These are phyloP conservation scores for Phocides pigmalion DNA, from an alignment of 1,140 invertebrate species.

Conservation along the genomic window DNA sequence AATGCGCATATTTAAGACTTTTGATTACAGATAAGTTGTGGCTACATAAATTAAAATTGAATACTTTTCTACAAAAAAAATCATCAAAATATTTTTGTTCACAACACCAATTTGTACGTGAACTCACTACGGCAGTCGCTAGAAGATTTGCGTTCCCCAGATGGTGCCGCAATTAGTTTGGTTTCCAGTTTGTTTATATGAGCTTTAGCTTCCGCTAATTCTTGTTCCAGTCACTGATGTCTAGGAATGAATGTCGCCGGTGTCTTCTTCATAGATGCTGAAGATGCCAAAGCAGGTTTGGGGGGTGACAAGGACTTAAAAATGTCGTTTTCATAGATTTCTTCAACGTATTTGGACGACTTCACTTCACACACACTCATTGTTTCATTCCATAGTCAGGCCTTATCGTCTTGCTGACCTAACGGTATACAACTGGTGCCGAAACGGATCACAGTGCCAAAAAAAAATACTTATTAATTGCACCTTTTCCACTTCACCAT, in stretches of 20 bases:
- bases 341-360: slow-evolving; percentile 7
- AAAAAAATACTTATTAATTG: too few relatives aligned
- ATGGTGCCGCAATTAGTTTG: too few relatives aligned
- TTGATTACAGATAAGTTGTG: slow-evolving; percentile 32
- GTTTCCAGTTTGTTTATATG: too few relatives aligned
- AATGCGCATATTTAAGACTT: slow-evolving; percentile 27
- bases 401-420: slow-evolving; percentile 1
- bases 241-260: too few relatives aligned
- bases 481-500: too few relatives aligned
- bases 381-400: background rate
- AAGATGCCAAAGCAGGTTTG: background rate
- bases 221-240: too few relatives aligned
- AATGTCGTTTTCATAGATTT: background rate
- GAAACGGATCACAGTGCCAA: background rate
- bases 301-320: background rate
- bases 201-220: too few relatives aligned
- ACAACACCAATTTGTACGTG: slow-evolving; percentile 3
- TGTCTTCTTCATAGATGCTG: too few relatives aligned
- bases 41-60: slow-evolving; percentile 34
- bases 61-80: too few relatives aligned
- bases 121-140: too few relatives aligned
- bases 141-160: too few relatives aligned
- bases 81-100: too few relatives aligned
- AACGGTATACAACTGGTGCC: background rate
- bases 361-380: background rate